phyloP scores from a whole-genome alignment of 2,888 invertebrate genomes.

The Tortrix viridana region DNA sequence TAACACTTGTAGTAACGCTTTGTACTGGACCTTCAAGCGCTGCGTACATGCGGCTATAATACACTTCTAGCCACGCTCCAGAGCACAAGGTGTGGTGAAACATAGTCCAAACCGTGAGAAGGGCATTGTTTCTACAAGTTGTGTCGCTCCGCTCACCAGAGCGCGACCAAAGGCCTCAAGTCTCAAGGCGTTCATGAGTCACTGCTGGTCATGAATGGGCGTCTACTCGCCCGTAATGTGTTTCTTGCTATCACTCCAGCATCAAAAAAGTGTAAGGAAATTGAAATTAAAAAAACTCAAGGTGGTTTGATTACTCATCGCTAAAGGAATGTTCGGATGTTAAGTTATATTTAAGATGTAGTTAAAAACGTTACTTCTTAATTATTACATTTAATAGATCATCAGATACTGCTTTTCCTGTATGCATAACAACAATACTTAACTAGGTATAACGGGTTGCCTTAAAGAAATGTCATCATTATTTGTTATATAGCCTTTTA shows the following conservation, averaged over 20 bases:
- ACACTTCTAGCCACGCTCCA: conserved; percentile 5
- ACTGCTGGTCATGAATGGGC: conserved; percentile 43
- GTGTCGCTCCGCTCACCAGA: conserved; percentile 64
- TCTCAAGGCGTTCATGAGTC: conserved; percentile 55
- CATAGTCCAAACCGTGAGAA: conserved; percentile 62
- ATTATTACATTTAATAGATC: too few relatives aligned
- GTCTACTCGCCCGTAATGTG: conserved; percentile 19
- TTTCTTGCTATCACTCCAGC: conserved; percentile 1
- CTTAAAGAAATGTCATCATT: too few relatives aligned
- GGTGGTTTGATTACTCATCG: background rate
- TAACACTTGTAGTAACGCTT: too few relatives aligned
- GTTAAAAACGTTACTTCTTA: too few relatives aligned
- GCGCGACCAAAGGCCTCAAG: conserved; percentile 62
- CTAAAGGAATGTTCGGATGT: background rate
- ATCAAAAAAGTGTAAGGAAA: too few relatives aligned
- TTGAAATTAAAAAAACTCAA: too few relatives aligned
- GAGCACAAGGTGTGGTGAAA: conserved; percentile 48
- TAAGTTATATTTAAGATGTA: too few relatives aligned
- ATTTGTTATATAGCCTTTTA: too few relatives aligned
- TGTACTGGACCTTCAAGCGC: background rate
- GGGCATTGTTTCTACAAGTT: conserved; percentile 63
- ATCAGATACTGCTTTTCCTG: too few relatives aligned
- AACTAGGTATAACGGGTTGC: too few relatives aligned
- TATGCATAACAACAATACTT: too few relatives aligned
- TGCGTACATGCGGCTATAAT: background rate